Base-by-base conservation (phyloP, 1,140 invertebrate genomes). In the Drosophila arawakana region DNA sequence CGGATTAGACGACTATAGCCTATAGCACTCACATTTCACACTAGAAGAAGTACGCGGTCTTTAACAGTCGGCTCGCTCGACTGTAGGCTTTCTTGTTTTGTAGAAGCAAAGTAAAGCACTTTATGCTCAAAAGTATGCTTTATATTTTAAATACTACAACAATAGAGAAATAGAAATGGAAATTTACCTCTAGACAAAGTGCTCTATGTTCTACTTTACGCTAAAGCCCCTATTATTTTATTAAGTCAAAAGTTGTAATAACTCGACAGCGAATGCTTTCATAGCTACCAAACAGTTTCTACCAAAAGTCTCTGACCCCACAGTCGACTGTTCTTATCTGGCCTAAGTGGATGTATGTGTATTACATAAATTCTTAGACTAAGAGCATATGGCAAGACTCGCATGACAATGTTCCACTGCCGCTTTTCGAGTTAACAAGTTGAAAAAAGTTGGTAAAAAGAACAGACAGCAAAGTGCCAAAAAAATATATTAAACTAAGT, bases 401-500 rank as follows among this genome's bases (percentile, higher is more conserved):
- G 50, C 50, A 15, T 54, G 30, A 54, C 50, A 37, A 37, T 54
- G 30, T 37, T 54, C 50, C 13, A 15, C 50, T 54, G 50, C 34
- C 30, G 37, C n/a, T 37, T 35, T 54, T 10, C 2, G n/a, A 54
- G 34, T 54, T 35, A 37, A 37, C 50, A 54, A 54, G 11, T 34
- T 54, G n/a, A 15, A 54, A 54, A 15, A 25, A 49, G 13, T 7
- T 30, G n/a, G 41, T 11, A 6, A 43, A 43, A 13, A 10, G 13
- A 10, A 43, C 11, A 43, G 11, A 7, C 11, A 5, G 18, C 2
- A 21, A 21, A 21, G 18, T 21, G 18, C 1, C 18, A 21, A 21
- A 21, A 8, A 54, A 54, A 54, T 15, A n/a, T 34, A 34, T 25
- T 34, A 4, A 25, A 50, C 18, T 10, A 34, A 13, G 6, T n/a